Conservation (phyloP, 2,888 invertebrate species). For the Catocala nupta region DNA sequence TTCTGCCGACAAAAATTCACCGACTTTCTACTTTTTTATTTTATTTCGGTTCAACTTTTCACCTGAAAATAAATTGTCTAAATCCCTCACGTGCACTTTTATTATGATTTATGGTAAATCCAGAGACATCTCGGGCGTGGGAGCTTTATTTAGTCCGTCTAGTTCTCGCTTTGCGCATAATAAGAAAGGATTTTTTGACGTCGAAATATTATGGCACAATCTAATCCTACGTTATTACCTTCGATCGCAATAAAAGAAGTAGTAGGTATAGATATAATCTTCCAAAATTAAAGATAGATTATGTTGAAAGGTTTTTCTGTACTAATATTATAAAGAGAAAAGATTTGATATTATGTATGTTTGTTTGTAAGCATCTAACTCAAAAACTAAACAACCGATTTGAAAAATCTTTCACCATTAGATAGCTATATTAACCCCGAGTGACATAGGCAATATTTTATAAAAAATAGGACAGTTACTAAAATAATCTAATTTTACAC, state of each 20-base stretch:
- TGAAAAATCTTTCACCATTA: too few relatives aligned
- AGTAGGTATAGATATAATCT: neutral
- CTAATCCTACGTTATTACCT: constrained; percentile 8
- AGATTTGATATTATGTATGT: too few relatives aligned
- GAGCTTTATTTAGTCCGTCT: constrained; percentile 39
- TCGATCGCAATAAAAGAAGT: neutral
- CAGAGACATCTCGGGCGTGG: constrained; percentile 39
- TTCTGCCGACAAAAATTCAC: constrained; percentile 25
- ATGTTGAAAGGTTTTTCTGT: neutral
- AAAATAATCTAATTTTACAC: too few relatives aligned
- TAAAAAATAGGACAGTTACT: too few relatives aligned
- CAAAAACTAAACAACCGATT: too few relatives aligned
- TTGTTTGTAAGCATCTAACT: too few relatives aligned
- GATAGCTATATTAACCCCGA: too few relatives aligned
- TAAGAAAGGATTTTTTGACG: constrained; percentile 17
- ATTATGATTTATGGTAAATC: constrained; percentile 53
- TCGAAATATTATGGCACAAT: constrained; percentile 5
- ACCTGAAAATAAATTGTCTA: constrained; percentile 52
- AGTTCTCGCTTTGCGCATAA: constrained; percentile 32
- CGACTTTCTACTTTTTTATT: constrained; percentile 44
- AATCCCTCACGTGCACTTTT: constrained; percentile 54
- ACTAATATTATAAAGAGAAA: neutral
- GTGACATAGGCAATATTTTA: too few relatives aligned
- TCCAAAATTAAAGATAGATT: neutral
- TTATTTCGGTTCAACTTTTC: constrained; percentile 44